Percentiles rank a stretch among this genome's conserved stretches.
phyloP scores from a whole-genome alignment of 2,113 vertebrate genomes.

The Chelonoidis abingdonii region DNA sequence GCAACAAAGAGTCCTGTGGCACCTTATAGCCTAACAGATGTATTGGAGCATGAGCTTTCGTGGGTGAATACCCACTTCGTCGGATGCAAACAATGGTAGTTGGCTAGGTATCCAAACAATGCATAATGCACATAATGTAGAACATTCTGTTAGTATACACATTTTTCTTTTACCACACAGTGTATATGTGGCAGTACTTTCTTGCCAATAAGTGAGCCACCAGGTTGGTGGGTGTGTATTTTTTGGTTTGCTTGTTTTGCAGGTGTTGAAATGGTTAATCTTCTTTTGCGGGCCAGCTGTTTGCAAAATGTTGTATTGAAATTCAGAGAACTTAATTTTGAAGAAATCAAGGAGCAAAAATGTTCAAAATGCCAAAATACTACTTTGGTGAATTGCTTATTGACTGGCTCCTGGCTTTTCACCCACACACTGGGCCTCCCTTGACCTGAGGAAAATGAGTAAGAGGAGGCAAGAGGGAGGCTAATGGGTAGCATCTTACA shows the following conservation, averaged over 20 bases:
- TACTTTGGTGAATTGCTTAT: not conserved
- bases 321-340: not conserved
- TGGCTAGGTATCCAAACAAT: too few relatives aligned
- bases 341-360: not conserved
- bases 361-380: not conserved
- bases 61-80: too few relatives aligned
- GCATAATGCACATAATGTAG: too few relatives aligned
- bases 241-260: not conserved
- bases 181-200: not conserved
- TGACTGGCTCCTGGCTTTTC: not conserved
- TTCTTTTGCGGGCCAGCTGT: not conserved
- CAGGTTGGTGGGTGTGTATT: not conserved
- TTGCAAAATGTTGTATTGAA: not conserved
- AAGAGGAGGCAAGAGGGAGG: not conserved
- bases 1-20: too few relatives aligned
- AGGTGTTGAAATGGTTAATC: not conserved
- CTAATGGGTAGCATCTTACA: not conserved
- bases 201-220: not conserved
- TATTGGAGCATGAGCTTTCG: too few relatives aligned
- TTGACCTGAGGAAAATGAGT: not conserved
- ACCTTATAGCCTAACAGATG: too few relatives aligned
- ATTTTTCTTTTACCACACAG: too few relatives aligned
- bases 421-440: not conserved
- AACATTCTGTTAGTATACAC: too few relatives aligned
- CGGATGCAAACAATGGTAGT: too few relatives aligned